These are phyloP conservation scores for Phaedon cochleariae DNA, from an alignment of 2,888 invertebrate species.

Conservation along the genomic window DNA sequence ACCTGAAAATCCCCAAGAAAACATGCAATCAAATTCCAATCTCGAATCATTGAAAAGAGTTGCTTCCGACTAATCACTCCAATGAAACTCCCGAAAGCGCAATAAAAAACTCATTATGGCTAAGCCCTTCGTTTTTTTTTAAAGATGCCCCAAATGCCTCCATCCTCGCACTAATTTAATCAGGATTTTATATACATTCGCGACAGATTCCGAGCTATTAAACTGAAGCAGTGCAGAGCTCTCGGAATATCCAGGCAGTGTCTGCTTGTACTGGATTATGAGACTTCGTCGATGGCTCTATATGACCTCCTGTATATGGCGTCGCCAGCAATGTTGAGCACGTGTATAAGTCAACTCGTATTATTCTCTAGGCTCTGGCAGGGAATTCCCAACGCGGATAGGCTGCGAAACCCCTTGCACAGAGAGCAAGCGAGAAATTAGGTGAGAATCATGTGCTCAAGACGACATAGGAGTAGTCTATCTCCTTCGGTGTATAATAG, in stretches of 20 bases:
- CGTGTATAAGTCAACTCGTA: too few relatives aligned
- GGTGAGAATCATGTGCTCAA: too few relatives aligned
- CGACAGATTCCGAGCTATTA: conserved; percentile 53
- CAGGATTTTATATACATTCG: conserved; percentile 53
- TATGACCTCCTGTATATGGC: too few relatives aligned
- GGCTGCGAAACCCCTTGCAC: too few relatives aligned
- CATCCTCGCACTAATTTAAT: conserved; percentile 48
- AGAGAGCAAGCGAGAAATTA: too few relatives aligned
- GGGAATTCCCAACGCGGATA: too few relatives aligned
- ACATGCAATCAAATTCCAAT: background rate
- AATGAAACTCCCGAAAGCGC: conserved; percentile 26
- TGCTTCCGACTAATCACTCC: conserved; percentile 5
- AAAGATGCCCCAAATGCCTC: conserved; percentile 43
- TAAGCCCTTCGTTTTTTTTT: conserved; percentile 40
- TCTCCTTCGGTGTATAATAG: too few relatives aligned
- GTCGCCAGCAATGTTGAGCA: too few relatives aligned
- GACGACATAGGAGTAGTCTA: too few relatives aligned
- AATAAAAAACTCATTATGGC: conserved; percentile 32
- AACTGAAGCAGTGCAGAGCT: conserved; percentile 49
- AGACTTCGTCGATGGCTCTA: conserved; percentile 41
- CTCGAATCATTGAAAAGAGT: background rate
- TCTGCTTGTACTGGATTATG: conserved; percentile 58
- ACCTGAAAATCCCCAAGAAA: background rate
- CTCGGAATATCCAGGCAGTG: conserved; percentile 59
- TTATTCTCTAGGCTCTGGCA: too few relatives aligned